Evolutionary conservation across 2,113 vertebrate genomes (phyloP).

Genomic region (Hippocampus guttulatus): DNA sequence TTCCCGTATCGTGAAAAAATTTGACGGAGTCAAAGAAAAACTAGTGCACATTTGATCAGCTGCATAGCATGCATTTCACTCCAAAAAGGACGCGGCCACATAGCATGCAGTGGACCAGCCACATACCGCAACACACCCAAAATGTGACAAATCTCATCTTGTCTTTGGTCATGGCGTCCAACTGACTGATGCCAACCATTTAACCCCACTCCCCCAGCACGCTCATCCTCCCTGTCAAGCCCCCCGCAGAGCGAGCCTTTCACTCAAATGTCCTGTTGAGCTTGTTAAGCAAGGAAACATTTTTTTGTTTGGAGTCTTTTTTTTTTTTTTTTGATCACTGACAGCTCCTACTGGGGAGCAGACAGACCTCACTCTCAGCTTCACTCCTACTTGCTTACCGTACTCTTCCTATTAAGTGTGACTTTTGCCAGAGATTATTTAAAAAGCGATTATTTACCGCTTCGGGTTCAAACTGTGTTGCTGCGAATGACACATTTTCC

Average conservation of each 20-base stretch:
- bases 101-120: neutral
- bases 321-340: constrained; percentile 64
- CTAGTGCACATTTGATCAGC: neutral
- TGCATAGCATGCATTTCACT: neutral
- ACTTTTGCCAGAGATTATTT: neutral
- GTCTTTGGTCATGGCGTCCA: constrained; percentile 63
- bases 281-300: constrained; percentile 73
- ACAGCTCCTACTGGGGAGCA: constrained; percentile 46
- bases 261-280: constrained; percentile 71
- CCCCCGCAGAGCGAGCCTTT: constrained; percentile 68
- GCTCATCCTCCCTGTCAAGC: constrained; percentile 32
- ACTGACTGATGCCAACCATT: constrained; percentile 62
- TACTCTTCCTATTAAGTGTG: neutral
- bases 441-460: neutral
- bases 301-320: constrained; percentile 68
- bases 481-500: neutral
- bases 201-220: neutral
- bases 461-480: neutral
- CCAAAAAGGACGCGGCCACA: neutral
- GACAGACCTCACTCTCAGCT: constrained; percentile 1
- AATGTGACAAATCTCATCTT: constrained; percentile 67
- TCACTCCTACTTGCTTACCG: neutral
- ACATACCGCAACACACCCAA: neutral
- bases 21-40: neutral
- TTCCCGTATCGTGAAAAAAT: neutral